Conservation (phyloP, 1,140 invertebrate species). For the Dufourea novaeangliae region DNA sequence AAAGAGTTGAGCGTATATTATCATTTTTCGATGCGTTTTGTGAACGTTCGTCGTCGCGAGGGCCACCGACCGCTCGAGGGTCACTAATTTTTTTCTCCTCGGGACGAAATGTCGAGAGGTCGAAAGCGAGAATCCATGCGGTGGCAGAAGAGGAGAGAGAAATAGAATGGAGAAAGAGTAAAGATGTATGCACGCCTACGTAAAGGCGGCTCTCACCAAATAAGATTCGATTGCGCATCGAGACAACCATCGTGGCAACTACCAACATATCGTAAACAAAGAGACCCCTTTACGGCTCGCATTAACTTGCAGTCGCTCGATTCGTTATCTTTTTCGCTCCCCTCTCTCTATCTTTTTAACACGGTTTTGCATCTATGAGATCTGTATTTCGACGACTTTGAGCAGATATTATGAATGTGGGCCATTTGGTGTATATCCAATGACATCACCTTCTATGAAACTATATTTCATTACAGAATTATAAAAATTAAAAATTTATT, state of each 20-base stretch:
- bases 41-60: neutral
- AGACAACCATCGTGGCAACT: constrained; percentile 33
- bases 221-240: constrained; percentile 59
- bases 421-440: neutral
- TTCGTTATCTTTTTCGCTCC: constrained; percentile 10
- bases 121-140: constrained; percentile 19
- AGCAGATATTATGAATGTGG: neutral
- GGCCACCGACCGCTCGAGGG: neutral
- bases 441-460: neutral
- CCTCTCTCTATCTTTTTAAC: neutral
- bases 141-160: constrained; percentile 24
- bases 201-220: constrained; percentile 55
- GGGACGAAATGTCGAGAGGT: constrained; percentile 46
- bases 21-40: neutral
- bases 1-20: too few species aligned
- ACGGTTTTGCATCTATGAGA: constrained; percentile 16
- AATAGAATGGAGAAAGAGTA: constrained; percentile 20
- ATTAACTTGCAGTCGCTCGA: constrained; percentile 35
- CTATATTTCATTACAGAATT: too few species aligned
- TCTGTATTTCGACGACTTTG: neutral
- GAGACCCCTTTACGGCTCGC: constrained; percentile 42
- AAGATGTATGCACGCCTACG: constrained; percentile 51
- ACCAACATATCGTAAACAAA: constrained; percentile 55
- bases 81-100: constrained; percentile 25
- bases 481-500: too few species aligned